phyloP scores from a whole-genome alignment of 2,888 invertebrate genomes.

The Dolichomitus sp. region DNA sequence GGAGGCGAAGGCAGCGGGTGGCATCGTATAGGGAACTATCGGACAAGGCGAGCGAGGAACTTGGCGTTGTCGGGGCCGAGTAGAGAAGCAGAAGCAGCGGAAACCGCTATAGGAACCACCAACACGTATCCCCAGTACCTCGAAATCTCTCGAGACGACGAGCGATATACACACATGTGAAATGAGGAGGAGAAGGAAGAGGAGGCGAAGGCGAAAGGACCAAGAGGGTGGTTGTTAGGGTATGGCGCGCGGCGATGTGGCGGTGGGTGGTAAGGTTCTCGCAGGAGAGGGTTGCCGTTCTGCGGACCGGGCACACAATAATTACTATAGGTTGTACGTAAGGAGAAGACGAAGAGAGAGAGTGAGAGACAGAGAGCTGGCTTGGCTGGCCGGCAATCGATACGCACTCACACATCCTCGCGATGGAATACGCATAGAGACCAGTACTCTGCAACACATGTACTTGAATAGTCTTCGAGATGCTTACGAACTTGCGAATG shows the following conservation, averaged over 20 bases:
- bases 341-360: conserved; percentile 52
- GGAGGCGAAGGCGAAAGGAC: conserved; percentile 56
- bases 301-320: conserved; percentile 71
- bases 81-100: conserved; percentile 56
- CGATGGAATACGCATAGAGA: conserved; percentile 59
- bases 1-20: conserved; percentile 41
- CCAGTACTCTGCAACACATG: conserved; percentile 30
- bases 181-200: conserved; percentile 72
- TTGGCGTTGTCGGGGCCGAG: conserved; percentile 64
- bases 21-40: conserved; percentile 75
- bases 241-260: conserved; percentile 58
- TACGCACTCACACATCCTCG: conserved; percentile 80
- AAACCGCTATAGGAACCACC: conserved; percentile 65
- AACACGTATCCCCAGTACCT: conserved; percentile 74
- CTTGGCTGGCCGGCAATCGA: conserved; percentile 85
- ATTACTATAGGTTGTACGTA: conserved; percentile 72
- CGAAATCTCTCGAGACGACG: conserved; percentile 82
- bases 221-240: conserved; percentile 63
- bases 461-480: conserved; percentile 17
- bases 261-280: conserved; percentile 60
- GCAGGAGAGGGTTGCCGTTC: conserved; percentile 60
- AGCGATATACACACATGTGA: conserved; percentile 81
- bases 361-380: conserved; percentile 72
- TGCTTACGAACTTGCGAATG: conserved; percentile 17
- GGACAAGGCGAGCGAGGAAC: conserved; percentile 82